Evolutionary conservation across 2,797 vertebrate species (phyloP).

Genomic region (Ibycter americanus): DNA sequence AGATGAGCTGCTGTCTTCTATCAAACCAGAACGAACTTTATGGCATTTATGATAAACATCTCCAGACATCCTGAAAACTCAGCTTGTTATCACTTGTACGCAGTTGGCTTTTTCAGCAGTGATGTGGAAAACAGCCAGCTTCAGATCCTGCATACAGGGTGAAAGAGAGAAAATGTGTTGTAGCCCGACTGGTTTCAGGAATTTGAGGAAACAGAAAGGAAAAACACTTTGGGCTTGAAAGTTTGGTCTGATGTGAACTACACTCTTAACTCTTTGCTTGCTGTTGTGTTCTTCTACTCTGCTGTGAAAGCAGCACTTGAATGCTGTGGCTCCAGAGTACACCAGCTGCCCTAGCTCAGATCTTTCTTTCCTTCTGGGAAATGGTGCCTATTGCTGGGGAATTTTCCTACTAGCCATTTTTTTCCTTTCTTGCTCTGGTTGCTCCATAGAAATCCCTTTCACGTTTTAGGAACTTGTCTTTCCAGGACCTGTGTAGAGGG

Average conservation of each 20-base stretch:
- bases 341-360: neutral
- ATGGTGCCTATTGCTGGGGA: neutral
- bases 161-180: neutral
- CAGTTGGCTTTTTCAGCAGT: neutral
- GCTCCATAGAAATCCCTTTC: neutral
- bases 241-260: neutral
- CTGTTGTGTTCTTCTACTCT: neutral
- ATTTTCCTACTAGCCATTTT: neutral
- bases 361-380: neutral
- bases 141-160: neutral
- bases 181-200: neutral
- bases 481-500: neutral
- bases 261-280: neutral
- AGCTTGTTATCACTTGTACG: neutral
- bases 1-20: neutral
- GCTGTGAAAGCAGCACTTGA: neutral
- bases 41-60: neutral
- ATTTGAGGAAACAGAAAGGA: neutral
- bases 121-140: neutral
- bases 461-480: neutral
- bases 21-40: neutral
- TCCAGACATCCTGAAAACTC: neutral
- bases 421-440: neutral
- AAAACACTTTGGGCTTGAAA: neutral
- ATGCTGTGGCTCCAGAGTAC: neutral